Base-by-base conservation (phyloP, 2,888 invertebrate species). In the Drosophila paramelanica region DNA sequence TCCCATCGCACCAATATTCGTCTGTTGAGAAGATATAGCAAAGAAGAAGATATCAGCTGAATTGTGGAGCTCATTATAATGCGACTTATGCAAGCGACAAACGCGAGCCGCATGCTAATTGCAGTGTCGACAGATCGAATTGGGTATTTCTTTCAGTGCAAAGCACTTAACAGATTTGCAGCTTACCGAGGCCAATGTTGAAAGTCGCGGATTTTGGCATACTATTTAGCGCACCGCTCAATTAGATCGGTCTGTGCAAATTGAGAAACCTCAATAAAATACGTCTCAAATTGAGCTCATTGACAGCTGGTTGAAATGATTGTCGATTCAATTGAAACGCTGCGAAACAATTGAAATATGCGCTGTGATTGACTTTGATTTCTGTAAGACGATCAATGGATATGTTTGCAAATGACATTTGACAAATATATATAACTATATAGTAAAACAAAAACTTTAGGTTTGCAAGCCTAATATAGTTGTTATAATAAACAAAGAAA, bases 51-150 rank as follows among this genome's bases (percentile, higher is more conserved):
- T 8, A n/a, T n/a, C n/a, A n/a, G 6, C 17, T 43, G 33, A 51
- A 45, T 56, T 52, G 20, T 52, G 20, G 17, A 23, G 42, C 60
- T 61, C 13, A 50, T 62, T 23, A 61, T 47, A 72, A 46, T 68
- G 46, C 20, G 46, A 42, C 3, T 67, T 67, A 57, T 55, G 73
- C 27, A 76, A 77, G 73, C 51, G 42, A 27, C 11, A 33, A 27
- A 61, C 61, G 62, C n/a, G 68, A 65, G 25, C 47, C 66, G 11
- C 5, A 52, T 49, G 83, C 62, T 86, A 83, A 83, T 86, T 83
- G 67, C 13, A 33, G 68, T 57, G 83, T 66, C 58, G 77, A 72
- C 57, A 79, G 23, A 67, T 27, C 67, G 58, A 73, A 72, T 58
- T 66, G 53, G n/a, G 50, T 57, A 5, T 60, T 43, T 23, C 8